These are phyloP conservation scores for Pseudoips prasinana DNA, from an alignment of 2,888 invertebrate species.

Conservation along the genomic window DNA sequence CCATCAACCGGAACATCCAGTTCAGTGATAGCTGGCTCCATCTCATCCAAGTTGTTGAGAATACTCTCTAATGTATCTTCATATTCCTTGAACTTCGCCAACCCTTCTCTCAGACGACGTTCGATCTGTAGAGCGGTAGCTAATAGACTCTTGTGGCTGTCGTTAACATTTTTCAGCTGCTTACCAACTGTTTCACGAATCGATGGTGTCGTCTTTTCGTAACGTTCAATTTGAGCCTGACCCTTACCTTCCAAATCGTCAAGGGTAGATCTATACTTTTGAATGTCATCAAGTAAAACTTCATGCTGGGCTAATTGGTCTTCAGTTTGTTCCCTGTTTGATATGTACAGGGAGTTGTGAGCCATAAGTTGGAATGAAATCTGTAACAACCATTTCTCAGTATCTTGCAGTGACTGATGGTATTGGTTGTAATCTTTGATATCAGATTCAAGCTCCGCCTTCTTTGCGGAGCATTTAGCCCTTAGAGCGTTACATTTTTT, in stretches of 20 bases:
- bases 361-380: constrained; percentile 98
- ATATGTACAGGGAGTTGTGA: constrained; percentile 96
- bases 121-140: constrained; percentile 96
- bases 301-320: constrained; percentile 96
- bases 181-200: constrained; percentile 91
- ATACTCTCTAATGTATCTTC: constrained; percentile 94
- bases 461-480: constrained; percentile 83
- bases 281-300: constrained; percentile 87
- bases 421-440: constrained; percentile 93
- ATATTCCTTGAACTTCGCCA: constrained; percentile 96
- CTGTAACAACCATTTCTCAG: constrained; percentile 97
- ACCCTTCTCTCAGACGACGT: constrained; percentile 91
- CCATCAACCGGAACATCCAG: constrained; percentile 88
- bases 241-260: constrained; percentile 93
- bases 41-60: constrained; percentile 89
- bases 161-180: constrained; percentile 94
- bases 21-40: constrained; percentile 90
- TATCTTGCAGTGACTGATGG: constrained; percentile 94
- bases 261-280: constrained; percentile 90
- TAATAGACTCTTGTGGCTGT: constrained; percentile 94
- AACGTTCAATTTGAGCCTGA: constrained; percentile 90
- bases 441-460: constrained; percentile 88
- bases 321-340: constrained; percentile 94
- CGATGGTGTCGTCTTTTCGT: constrained; percentile 86
- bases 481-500: constrained; percentile 86